Percentiles rank a stretch among this genome's conserved stretches.
Evolutionary conservation across 2,797 vertebrate genomes (phyloP).

Genomic region (Gallinago stenura): DNA sequence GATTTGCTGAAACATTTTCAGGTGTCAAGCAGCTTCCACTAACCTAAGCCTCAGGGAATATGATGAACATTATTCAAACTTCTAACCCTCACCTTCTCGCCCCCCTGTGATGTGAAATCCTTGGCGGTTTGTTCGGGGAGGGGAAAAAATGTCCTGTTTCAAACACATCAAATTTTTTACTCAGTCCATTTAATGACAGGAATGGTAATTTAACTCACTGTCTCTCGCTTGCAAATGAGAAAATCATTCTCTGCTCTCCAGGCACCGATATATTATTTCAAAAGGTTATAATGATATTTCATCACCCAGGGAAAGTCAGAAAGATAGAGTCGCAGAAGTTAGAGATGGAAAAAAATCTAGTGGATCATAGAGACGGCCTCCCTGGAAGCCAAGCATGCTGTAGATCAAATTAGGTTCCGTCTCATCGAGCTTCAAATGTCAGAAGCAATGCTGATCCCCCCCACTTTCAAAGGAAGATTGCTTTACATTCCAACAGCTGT

Average conservation of each 20-base stretch:
- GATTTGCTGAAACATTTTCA: not conserved
- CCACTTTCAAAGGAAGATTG: not conserved
- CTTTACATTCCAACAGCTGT: conserved; percentile 1
- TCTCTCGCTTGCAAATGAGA: conserved; percentile 59
- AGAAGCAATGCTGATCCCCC: not conserved
- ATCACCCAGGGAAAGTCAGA: conserved; percentile 18
- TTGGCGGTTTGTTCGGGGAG: not conserved
- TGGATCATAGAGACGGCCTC: not conserved
- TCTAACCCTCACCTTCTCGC: not conserved
- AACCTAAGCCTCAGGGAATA: not conserved
- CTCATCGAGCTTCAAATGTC: not conserved
- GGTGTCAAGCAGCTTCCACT: not conserved
- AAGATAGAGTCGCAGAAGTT: not conserved
- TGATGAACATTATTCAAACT: not conserved
- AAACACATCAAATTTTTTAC: not conserved
- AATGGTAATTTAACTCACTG: conserved; percentile 41
- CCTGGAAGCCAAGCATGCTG: not conserved
- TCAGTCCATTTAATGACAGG: conserved; percentile 30
- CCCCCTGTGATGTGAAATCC: not conserved
- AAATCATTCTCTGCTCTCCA: conserved; percentile 45
- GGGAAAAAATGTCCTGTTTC: not conserved
- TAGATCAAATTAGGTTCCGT: not conserved
- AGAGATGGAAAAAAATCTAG: conserved; percentile 18
- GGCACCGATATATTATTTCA: conserved; percentile 39
- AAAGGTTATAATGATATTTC: conserved; percentile 70